Conservation (phyloP, 1,140 invertebrate species). For the Lucilia sericata region DNA sequence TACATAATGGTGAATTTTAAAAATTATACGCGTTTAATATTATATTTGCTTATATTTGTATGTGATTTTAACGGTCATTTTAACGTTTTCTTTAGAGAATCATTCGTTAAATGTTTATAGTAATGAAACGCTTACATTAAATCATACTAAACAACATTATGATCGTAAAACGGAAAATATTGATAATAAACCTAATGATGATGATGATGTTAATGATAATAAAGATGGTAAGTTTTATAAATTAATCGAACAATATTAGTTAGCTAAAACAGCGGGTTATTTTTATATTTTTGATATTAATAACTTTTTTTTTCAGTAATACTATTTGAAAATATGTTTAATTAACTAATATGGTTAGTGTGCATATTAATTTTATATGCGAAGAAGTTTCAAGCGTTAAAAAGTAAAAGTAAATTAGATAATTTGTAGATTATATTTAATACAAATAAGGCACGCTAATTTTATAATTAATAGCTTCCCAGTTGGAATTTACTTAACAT, state of each 20-base stretch:
- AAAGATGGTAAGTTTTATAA: neutral
- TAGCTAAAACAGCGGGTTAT: neutral
- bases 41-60: neutral
- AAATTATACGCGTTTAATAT: neutral
- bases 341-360: too few species aligned
- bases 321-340: too few species aligned
- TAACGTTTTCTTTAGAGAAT: neutral
- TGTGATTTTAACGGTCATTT: neutral
- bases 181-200: neutral
- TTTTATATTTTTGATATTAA: too few species aligned
- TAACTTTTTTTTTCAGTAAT: too few species aligned
- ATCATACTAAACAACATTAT: neutral
- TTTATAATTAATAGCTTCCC: too few species aligned
- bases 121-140: neutral
- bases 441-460: too few species aligned
- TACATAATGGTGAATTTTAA: neutral
- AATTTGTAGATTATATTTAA: too few species aligned
- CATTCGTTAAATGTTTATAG: neutral
- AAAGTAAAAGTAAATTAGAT: too few species aligned
- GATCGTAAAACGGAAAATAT: neutral
- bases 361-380: too few species aligned
- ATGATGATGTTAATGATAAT: neutral
- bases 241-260: neutral
- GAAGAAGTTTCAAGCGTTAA: too few species aligned
- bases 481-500: too few species aligned